Percentiles rank a stretch among this genome's conserved stretches.
Evolutionary conservation across 2,797 vertebrate species (phyloP).

Genomic region (Propithecus perrieri): DNA sequence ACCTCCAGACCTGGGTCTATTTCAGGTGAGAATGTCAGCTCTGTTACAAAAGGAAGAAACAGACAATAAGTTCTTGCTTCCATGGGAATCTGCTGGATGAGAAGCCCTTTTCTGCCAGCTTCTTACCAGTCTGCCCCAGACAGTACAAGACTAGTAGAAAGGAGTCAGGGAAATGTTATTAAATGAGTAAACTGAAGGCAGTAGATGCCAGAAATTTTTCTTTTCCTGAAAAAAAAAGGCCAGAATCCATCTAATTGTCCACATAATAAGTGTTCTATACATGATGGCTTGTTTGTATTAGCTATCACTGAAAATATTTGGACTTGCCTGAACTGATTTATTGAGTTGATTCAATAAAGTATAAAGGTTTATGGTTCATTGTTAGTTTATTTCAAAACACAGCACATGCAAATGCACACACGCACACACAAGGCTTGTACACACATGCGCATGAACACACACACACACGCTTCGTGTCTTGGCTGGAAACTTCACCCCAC

Average conservation of each 20-base stretch:
- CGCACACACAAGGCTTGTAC: accelerated
- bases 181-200: neutral
- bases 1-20: neutral
- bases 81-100: neutral
- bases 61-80: neutral
- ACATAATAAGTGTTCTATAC: neutral
- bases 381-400: neutral
- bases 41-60: neutral
- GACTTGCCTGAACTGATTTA: neutral
- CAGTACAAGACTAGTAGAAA: neutral
- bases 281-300: neutral
- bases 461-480: neutral
- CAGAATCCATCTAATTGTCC: neutral
- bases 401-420: neutral
- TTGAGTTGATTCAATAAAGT: neutral
- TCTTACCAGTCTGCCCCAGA: neutral
- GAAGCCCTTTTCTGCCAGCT: neutral
- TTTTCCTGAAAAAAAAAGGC: neutral
- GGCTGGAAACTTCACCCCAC: neutral
- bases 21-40: neutral
- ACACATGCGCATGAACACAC: too few species aligned
- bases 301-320: neutral
- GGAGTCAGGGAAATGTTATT: neutral
- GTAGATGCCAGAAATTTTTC: neutral
- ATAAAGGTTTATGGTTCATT: neutral